Evolutionary conservation across 92 coral and sea anemone species (phyloP).

Genomic region (Parazoanthus darwini): DNA sequence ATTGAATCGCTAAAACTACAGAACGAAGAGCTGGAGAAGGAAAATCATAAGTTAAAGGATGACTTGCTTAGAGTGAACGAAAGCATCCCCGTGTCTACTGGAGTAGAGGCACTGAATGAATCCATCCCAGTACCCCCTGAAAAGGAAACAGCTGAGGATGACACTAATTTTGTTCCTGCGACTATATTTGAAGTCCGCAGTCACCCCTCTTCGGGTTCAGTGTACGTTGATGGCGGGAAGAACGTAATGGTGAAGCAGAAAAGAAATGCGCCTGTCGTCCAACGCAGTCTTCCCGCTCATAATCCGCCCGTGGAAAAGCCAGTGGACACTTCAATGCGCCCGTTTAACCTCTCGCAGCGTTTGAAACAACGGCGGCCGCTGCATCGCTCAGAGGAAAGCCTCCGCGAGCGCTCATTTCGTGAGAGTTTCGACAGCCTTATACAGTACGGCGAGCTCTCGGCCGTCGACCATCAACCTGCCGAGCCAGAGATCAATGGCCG

Average conservation of each 20-base stretch:
- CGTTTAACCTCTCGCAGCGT: neutral
- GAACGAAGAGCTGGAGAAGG: slow-evolving; percentile 15
- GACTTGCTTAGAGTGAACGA: slow-evolving; percentile 23
- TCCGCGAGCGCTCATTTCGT: neutral
- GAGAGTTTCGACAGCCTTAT: neutral
- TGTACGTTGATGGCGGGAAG: slow-evolving; percentile 32
- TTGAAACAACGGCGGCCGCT: neutral
- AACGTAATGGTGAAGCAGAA: slow-evolving; percentile 21
- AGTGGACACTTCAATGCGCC: neutral
- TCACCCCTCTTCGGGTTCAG: slow-evolving; percentile 22
- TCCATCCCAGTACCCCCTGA: neutral
- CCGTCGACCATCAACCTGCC: neutral
- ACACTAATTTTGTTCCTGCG: slow-evolving; percentile 15
- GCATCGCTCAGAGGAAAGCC: slow-evolving; percentile 17
- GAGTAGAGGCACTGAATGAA: neutral
- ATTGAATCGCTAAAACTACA: slow-evolving; percentile 22
- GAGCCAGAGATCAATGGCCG: neutral
- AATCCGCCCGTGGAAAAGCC: neutral
- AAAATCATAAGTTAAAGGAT: slow-evolving; percentile 14
- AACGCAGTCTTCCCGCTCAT: neutral
- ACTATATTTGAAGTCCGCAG: slow-evolving; percentile 32
- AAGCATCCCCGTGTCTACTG: neutral
- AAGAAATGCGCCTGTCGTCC: neutral
- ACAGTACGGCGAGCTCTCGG: slow-evolving; percentile 1
- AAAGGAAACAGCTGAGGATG: neutral